Percentiles rank a stretch among this genome's conserved stretches.
These are phyloP conservation scores for Pseudotriccus pelzelni DNA, from an alignment of 2,797 vertebrate species.

Conservation along the genomic window DNA sequence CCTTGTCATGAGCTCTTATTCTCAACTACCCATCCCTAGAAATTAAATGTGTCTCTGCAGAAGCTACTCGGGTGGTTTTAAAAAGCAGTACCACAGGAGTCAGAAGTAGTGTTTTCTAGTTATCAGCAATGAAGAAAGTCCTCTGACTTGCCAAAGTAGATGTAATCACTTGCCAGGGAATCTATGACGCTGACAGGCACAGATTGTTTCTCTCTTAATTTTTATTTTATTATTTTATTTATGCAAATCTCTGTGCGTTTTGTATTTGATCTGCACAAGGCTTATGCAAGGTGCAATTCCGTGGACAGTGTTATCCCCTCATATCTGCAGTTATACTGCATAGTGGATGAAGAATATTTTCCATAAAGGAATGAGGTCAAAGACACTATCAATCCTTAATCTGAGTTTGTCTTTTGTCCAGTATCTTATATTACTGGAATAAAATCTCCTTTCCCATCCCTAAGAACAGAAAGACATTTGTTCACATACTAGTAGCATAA, in stretches of 20 bases:
- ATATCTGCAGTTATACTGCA: neutral
- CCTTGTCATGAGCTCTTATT: neutral
- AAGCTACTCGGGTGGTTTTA: neutral
- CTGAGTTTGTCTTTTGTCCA: slow-evolving; percentile 19
- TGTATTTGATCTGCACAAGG: neutral
- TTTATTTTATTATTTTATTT: neutral
- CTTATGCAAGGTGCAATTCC: neutral
- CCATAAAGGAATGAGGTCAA: neutral
- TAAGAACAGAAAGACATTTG: slow-evolving; percentile 59
- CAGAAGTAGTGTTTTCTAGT: neutral
- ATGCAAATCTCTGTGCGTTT: neutral
- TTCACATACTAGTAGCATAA: slow-evolving; percentile 46
- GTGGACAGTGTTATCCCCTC: neutral
- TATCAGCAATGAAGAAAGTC: neutral
- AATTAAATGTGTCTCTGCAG: neutral
- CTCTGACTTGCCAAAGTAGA: neutral
- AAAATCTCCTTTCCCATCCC: slow-evolving; percentile 22
- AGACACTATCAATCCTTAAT: neutral
- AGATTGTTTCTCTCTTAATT: neutral
- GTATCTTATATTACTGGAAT: slow-evolving; percentile 35
- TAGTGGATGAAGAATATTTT: neutral
- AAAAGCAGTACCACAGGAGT: neutral
- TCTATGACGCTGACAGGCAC: neutral
- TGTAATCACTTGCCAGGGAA: neutral
- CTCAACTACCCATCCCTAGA: neutral